These are phyloP conservation scores for Acromyrmex echinatior DNA, from an alignment of 1,140 invertebrate species.

Conservation along the genomic window DNA sequence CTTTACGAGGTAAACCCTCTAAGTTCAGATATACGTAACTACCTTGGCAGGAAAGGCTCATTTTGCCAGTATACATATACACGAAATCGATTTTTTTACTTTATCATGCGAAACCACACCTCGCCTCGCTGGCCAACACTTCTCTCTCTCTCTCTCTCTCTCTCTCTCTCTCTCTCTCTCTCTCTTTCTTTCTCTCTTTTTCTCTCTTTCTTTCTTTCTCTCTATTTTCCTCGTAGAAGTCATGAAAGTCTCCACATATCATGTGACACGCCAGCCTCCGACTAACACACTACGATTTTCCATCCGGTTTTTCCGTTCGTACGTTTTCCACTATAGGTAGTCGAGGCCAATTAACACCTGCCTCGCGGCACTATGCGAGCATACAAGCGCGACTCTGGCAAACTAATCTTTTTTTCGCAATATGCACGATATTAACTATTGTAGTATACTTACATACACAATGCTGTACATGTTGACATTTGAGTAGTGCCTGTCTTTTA, in stretches of 20 bases:
- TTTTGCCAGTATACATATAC: constrained; percentile 11
- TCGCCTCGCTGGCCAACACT: constrained; percentile 19
- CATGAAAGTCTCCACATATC: constrained; percentile 81
- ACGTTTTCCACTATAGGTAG: constrained; percentile 58
- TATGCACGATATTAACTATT: constrained; percentile 34
- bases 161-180: not conserved
- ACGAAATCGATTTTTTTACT: constrained; percentile 41
- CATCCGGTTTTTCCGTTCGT: constrained; percentile 58
- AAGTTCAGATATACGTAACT: constrained; percentile 62
- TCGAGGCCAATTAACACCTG: constrained; percentile 74
- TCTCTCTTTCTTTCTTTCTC: constrained; percentile 13
- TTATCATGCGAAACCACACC: constrained; percentile 28
- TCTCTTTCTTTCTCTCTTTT: constrained; percentile 9
- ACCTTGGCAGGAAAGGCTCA: constrained; percentile 29
- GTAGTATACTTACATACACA: constrained; percentile 21
- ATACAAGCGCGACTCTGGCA: not conserved
- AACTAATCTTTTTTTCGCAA: constrained; percentile 54
- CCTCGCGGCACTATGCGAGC: constrained; percentile 59
- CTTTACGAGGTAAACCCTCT: constrained; percentile 68
- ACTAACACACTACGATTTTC: constrained; percentile 67
- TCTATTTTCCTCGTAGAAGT: constrained; percentile 60
- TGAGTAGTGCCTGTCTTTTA: not conserved
- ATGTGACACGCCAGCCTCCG: constrained; percentile 78
- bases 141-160: constrained; percentile 28
- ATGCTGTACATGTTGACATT: not conserved